Conservation (phyloP, 2,888 invertebrate species). For the Drosophila anomelani region DNA sequence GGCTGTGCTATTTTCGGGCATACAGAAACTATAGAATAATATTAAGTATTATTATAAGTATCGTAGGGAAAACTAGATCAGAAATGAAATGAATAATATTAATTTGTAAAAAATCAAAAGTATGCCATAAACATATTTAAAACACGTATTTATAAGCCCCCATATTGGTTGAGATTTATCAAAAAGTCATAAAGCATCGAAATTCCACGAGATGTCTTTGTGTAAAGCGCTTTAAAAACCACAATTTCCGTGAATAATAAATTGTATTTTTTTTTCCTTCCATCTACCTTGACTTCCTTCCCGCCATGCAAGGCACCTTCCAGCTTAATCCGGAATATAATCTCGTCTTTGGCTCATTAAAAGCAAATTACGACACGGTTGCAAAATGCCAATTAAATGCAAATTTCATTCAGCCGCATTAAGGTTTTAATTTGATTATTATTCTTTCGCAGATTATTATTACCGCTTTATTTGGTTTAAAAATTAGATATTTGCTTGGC, state of each 20-base stretch:
- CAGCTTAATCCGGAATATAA: slow-evolving; percentile 1
- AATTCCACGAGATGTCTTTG: background rate
- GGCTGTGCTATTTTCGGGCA: background rate
- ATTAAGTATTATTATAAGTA: background rate
- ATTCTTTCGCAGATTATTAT: background rate
- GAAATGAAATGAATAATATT: background rate
- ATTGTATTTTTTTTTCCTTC: background rate
- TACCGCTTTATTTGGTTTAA: background rate
- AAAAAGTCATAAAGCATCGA: background rate
- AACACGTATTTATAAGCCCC: background rate
- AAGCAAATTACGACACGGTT: slow-evolving; percentile 10
- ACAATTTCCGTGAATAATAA: slow-evolving; percentile 13
- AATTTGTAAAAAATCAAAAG: background rate
- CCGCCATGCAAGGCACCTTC: background rate
- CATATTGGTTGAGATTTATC: background rate
- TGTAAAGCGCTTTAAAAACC: background rate
- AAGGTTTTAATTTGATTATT: slow-evolving; percentile 2
- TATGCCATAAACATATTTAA: too few species aligned
- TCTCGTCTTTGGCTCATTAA: slow-evolving; percentile 11
- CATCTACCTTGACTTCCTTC: too few species aligned
- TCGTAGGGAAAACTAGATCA: background rate
- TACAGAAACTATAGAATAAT: background rate
- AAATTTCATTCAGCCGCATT: slow-evolving; percentile 7
- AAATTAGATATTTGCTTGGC: slow-evolving; percentile 2
- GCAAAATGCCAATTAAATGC: slow-evolving; percentile 14